phyloP scores from a whole-genome alignment of 1,140 invertebrate genomes.

The Teleogryllus occipitalis region DNA sequence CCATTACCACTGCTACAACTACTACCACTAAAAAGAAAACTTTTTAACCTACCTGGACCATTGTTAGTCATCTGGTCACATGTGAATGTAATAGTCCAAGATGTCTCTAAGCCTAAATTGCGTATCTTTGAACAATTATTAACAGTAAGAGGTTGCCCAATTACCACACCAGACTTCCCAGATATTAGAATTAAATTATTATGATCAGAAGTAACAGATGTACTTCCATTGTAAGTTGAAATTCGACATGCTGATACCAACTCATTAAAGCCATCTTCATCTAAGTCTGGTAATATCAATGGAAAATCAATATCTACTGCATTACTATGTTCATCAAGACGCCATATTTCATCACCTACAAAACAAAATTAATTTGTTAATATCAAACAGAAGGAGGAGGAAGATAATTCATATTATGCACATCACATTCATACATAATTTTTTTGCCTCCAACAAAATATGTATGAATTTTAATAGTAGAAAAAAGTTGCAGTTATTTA shows the following conservation, averaged over 20 bases:
- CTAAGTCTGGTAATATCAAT: slow-evolving; percentile 57
- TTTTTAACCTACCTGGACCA: slow-evolving; percentile 31
- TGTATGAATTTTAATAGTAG: too few relatives aligned
- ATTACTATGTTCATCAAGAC: slow-evolving; percentile 32
- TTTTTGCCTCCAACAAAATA: too few relatives aligned
- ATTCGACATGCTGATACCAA: slow-evolving; percentile 41
- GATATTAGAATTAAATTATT: slow-evolving; percentile 55
- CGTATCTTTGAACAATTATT: slow-evolving; percentile 20
- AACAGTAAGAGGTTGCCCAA: slow-evolving; percentile 26
- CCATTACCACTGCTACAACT: too few relatives aligned
- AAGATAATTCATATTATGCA: too few relatives aligned
- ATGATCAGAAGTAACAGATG: slow-evolving; percentile 33
- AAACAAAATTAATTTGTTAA: neutral
- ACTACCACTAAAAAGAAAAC: too few relatives aligned
- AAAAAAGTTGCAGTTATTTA: too few relatives aligned
- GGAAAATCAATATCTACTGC: slow-evolving; percentile 56
- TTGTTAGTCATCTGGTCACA: slow-evolving; percentile 7
- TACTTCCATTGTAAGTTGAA: neutral
- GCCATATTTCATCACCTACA: slow-evolving; percentile 25
- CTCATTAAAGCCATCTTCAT: slow-evolving; percentile 59
- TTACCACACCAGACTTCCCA: slow-evolving; percentile 47
- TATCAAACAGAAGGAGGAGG: too few relatives aligned
- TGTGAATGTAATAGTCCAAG: slow-evolving; percentile 35
- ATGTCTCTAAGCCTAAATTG: slow-evolving; percentile 27
- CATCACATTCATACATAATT: too few relatives aligned